These are phyloP conservation scores for Nesogale talazaci DNA, from an alignment of 2,113 vertebrate genomes.

Conservation along the genomic window DNA sequence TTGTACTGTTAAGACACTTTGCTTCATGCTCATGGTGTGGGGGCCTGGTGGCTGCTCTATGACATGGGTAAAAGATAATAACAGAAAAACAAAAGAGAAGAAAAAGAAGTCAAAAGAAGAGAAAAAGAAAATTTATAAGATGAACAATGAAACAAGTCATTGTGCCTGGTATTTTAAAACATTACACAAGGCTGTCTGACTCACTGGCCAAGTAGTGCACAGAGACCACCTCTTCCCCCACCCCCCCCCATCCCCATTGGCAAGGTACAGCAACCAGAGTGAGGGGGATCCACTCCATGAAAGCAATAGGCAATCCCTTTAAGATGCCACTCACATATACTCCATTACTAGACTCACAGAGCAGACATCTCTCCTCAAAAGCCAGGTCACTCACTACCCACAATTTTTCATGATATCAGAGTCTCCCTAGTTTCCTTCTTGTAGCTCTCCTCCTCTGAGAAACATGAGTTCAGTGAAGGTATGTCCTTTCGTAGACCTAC, in stretches of 20 bases:
- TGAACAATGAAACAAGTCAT: neutral
- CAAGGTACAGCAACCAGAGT: neutral
- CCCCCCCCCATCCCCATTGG: too few relatives aligned
- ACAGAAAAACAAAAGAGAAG: neutral
- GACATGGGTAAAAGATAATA: neutral
- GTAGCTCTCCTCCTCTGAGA: neutral
- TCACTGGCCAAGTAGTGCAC: neutral
- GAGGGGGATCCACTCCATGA: neutral
- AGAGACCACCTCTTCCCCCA: neutral
- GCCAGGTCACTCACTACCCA: neutral
- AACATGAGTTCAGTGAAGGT: neutral
- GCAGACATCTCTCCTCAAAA: neutral
- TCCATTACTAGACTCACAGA: neutral
- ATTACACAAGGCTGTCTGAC: neutral
- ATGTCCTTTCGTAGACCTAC: neutral
- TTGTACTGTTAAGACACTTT: neutral
- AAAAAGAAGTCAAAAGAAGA: neutral
- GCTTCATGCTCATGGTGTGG: neutral
- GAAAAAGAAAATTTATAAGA: neutral
- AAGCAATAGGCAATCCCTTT: neutral
- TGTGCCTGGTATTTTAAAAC: neutral
- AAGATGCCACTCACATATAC: neutral
- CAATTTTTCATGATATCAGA: neutral
- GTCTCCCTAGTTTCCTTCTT: neutral
- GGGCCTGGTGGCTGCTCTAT: neutral